Percentiles rank a stretch among this genome's conserved stretches.
Evolutionary conservation across 2,113 vertebrate species (phyloP).

Genomic region (Phylloscopus trochiloides): DNA sequence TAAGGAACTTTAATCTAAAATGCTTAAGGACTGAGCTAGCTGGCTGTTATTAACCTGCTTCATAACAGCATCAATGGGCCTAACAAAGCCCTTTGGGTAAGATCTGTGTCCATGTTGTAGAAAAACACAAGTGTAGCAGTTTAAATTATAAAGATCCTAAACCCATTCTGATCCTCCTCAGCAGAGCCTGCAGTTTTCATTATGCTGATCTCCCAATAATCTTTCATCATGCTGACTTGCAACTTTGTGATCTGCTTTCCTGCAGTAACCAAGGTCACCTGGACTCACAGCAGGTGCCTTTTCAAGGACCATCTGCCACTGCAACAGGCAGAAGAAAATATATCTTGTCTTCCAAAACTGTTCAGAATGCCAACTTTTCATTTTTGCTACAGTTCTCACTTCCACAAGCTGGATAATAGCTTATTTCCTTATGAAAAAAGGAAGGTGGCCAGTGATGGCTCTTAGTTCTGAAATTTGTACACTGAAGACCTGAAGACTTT

Average conservation of each 20-base stretch:
- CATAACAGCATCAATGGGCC: not conserved
- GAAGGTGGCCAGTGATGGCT: not conserved
- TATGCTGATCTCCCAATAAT: slow-evolving; percentile 38
- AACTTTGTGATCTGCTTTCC: not conserved
- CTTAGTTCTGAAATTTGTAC: not conserved
- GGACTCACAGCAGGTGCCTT: not conserved
- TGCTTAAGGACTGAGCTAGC: not conserved
- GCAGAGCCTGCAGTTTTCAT: slow-evolving; percentile 6
- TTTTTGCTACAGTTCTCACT: not conserved
- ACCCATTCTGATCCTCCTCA: slow-evolving; percentile 26
- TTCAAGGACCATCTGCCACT: not conserved
- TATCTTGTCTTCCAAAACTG: not conserved
- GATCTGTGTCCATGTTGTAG: not conserved
- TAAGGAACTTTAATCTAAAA: not conserved
- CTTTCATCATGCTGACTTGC: slow-evolving; percentile 30
- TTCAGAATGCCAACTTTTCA: not conserved
- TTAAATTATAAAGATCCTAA: slow-evolving; percentile 1
- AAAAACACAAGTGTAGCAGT: not conserved
- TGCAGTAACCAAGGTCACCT: slow-evolving; percentile 2
- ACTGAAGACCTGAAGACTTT: not conserved
- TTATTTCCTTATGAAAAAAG: not conserved
- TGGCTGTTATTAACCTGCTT: not conserved
- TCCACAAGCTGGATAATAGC: not conserved
- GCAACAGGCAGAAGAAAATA: not conserved
- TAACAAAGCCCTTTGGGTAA: not conserved